Conservation (phyloP, 2,797 vertebrate species). For the Muscicapa comitata region DNA sequence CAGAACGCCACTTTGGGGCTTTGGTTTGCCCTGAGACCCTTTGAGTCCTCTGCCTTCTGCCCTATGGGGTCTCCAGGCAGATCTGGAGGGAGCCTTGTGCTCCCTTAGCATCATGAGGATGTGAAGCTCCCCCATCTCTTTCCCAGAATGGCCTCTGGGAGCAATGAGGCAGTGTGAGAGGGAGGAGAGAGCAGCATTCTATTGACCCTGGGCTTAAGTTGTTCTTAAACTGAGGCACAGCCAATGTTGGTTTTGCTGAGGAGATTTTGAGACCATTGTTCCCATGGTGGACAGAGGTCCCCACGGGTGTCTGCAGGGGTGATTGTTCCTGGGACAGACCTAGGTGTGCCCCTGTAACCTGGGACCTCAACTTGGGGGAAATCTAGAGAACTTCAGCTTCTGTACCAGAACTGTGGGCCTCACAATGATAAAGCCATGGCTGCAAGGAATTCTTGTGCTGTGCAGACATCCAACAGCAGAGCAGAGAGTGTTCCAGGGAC, state of each 20-base stretch:
- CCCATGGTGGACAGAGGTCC: background rate
- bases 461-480: background rate
- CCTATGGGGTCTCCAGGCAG: background rate
- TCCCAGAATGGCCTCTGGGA: background rate
- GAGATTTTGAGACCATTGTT: background rate
- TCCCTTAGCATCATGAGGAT: rapidly evolving
- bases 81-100: background rate
- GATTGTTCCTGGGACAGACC: background rate
- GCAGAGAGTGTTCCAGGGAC: background rate
- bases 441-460: background rate
- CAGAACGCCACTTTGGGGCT: background rate
- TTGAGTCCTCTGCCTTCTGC: background rate
- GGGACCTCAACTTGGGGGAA: background rate
- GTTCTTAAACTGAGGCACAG: background rate
- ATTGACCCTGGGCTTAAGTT: background rate
- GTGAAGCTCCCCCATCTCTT: background rate
- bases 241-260: rapidly evolving
- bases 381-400: background rate
- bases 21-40: background rate
- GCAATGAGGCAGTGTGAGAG: background rate
- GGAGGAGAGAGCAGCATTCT: background rate
- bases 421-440: background rate
- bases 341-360: background rate
- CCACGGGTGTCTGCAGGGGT: rapidly evolving
- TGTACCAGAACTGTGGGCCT: background rate